Evolutionary conservation across 1,140 invertebrate genomes (phyloP).

Genomic region (Idris sp.): DNA sequence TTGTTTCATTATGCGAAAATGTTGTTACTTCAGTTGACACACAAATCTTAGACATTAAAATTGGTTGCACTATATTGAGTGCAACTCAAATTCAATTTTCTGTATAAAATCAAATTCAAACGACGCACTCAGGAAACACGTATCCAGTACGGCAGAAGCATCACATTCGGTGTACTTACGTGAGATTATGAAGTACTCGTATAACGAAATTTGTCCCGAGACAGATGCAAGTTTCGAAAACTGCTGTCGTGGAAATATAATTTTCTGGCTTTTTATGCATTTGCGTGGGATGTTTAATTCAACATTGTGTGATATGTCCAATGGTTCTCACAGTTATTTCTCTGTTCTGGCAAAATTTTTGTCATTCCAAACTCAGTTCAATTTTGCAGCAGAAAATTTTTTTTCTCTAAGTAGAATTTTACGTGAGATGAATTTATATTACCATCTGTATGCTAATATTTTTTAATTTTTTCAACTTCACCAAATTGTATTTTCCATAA

Average conservation of each 20-base stretch:
- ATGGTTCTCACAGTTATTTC: too few relatives aligned
- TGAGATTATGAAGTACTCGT: slow-evolving; percentile 36
- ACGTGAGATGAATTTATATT: too few relatives aligned
- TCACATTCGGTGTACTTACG: slow-evolving; percentile 34
- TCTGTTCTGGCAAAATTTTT: not conserved
- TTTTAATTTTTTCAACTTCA: too few relatives aligned
- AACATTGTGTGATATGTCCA: slow-evolving; percentile 8
- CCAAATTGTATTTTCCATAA: too few relatives aligned
- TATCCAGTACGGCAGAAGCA: slow-evolving; percentile 14
- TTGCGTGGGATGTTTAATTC: slow-evolving; percentile 25
- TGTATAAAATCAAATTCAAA: slow-evolving; percentile 18
- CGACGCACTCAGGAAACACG: slow-evolving; percentile 10
- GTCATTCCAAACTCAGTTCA: too few relatives aligned
- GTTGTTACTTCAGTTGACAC: too few relatives aligned
- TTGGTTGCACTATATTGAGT: slow-evolving; percentile 2
- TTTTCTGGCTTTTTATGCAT: slow-evolving; percentile 36
- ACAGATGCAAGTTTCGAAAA: slow-evolving; percentile 37
- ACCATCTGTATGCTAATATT: too few relatives aligned
- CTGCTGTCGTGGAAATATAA: slow-evolving; percentile 33
- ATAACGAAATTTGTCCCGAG: slow-evolving; percentile 33
- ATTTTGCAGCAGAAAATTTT: too few relatives aligned
- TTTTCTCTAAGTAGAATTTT: too few relatives aligned
- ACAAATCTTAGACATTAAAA: not conserved
- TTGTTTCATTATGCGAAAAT: too few relatives aligned
- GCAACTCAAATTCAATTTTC: slow-evolving; percentile 3